Evolutionary conservation across 2,797 vertebrate genomes (phyloP), one percentile per base, ranked within the genome.

Genomic region (Okamejei kenojei): DNA sequence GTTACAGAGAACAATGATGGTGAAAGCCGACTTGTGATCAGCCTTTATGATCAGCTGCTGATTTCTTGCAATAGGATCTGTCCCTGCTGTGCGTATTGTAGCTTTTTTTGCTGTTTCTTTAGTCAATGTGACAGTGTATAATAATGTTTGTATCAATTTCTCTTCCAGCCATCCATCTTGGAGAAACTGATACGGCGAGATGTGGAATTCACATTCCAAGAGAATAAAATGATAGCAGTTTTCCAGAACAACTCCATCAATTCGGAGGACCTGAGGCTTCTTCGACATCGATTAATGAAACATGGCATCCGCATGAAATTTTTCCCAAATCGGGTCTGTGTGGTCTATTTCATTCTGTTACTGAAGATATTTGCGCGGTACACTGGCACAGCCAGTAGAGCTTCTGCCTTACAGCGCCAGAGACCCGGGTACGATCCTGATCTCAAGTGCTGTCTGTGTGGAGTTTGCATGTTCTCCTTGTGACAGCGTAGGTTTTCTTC

Each of bases 191-290:
- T 97, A 77, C 97, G 94, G 93, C 97, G 93, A 65, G 95, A 97
- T 88, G 79, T 97, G 93, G 93, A 96, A 84, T 94, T 94, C 0
- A 23, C 95, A 2, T 98, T 99, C 93, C 95, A 93, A 45, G 95
- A 97, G 26, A 96, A 81, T 93, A 97, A 97, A 93, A 98, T 99
- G 98, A 93, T 99, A 1, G 98, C 96, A 0, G 96, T 99, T 76
- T 97, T 97, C 73, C 98, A 99, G 94, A 97, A 97, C 94, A 98
- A 96, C 93, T 93, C 95, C 93, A 94, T 96, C 93, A 96, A 94
- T 0, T 91, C 94, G 0, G 97, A 98, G 61, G 98, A 98, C 86
- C 82, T 98, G 96, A 45, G 96, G 3, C 23, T 94, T 21, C 84
- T 99, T 58, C 96, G 94, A 68, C 95, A 98, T 93, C 96, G 94